Conservation (phyloP, 2,113 vertebrate genomes). For the Lagopus leucura region DNA sequence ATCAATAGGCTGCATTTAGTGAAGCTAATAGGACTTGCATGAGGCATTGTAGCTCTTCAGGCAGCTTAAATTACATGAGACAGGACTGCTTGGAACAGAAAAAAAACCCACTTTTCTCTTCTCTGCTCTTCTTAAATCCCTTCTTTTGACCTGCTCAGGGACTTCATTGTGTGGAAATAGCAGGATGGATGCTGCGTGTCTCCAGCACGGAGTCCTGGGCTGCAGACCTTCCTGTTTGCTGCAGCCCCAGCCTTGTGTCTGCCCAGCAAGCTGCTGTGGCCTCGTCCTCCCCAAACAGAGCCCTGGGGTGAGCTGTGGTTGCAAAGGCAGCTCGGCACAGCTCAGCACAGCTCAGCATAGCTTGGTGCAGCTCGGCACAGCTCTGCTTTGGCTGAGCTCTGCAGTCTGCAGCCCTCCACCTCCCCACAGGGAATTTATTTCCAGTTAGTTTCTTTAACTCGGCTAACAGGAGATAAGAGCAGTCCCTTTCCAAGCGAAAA, state of each 20-base stretch:
- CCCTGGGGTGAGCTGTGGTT: no score
- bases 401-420: not conserved
- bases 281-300: no score
- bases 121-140: slow-evolving; percentile 18
- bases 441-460: not conserved
- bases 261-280: no score
- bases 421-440: not conserved
- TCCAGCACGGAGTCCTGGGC: not conserved
- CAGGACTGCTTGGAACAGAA: slow-evolving; percentile 43
- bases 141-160: not conserved
- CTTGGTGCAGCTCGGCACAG: not conserved
- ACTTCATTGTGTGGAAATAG: not conserved
- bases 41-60: slow-evolving; percentile 59
- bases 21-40: slow-evolving; percentile 70
- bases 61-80: slow-evolving; percentile 54
- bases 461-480: not conserved
- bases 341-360: no score
- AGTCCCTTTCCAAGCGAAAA: not conserved
- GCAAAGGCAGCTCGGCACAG: no score
- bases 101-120: slow-evolving; percentile 41
- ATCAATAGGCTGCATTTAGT: slow-evolving; percentile 71
- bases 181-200: no score
- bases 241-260: no score
- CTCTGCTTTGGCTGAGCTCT: not conserved
- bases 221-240: no score